These are phyloP conservation scores for Cephus pygmeus DNA, from an alignment of 2,888 invertebrate species.

Conservation along the genomic window DNA sequence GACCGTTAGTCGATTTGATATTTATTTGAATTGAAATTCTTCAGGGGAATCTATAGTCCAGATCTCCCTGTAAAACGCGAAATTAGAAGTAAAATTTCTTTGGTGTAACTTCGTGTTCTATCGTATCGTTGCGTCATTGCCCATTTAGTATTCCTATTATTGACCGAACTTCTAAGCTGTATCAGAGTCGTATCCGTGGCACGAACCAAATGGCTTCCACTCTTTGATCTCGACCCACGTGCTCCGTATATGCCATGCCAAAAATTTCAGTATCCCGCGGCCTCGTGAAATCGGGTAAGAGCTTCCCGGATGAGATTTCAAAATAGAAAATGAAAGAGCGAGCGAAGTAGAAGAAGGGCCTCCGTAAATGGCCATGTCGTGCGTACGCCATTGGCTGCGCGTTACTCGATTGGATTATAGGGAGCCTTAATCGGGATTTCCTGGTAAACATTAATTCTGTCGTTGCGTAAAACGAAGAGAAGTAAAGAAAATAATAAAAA, in stretches of 20 bases:
- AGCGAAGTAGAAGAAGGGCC: background rate
- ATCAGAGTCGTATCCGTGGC: background rate
- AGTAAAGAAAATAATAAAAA: background rate
- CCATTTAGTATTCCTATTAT: background rate
- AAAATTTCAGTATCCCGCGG: background rate
- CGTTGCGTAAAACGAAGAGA: background rate
- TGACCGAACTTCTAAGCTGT: background rate
- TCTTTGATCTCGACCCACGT: background rate
- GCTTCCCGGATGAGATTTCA: background rate
- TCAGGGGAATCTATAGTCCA: background rate
- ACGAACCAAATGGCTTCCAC: background rate
- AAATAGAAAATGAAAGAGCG: background rate
- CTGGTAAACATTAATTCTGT: conserved; percentile 2
- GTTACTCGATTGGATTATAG: conserved; percentile 20
- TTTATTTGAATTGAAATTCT: background rate
- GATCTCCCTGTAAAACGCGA: background rate
- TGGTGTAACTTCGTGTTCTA: background rate
- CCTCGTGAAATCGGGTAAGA: background rate
- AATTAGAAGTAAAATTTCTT: background rate
- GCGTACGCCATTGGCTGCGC: background rate
- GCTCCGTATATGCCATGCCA: background rate
- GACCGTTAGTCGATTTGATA: background rate
- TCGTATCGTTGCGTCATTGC: background rate
- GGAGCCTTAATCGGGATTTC: conserved; percentile 24
- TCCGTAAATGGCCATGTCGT: background rate